Base-by-base conservation (phyloP, 2,888 invertebrate genomes). In the Anthrax anthrax region DNA sequence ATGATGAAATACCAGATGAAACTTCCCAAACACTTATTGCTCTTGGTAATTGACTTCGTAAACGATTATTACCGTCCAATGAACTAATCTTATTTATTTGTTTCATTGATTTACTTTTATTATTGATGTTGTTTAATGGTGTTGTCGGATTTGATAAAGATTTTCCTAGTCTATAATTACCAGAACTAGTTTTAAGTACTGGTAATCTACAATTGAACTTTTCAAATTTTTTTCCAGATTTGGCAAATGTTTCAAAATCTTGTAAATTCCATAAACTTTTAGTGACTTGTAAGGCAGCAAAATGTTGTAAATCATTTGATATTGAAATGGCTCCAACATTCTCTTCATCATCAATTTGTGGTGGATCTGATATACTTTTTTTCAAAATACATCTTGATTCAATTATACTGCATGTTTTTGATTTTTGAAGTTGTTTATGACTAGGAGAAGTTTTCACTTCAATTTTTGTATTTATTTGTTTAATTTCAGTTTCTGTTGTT, bases 341-440 rank as follows among this genome's bases (percentile, higher is more conserved):
- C 55, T 48, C 14, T 51, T 70, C 3, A 46, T 47, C 10, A 58
- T 27, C 42, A n/a, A n/a, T n/a, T 50, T 44, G 10, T 17, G 46
- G 42, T 4, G 75, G 74, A 56, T 70, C 69, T 12, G 71, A 54
- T 16, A 51, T 46, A 8, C 52, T 65, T 60, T 77, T 78, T 59
- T 80, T 77, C 43, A 78, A 63, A 54, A 80, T 76, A 60, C 80
- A 81, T 50, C 78, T 74, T 1, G 80, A 79, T 62, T 79, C 80
- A 45, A 80, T 80, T 49, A 79, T 79, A 58, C 78, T 78, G 61
- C 80, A 80, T 54, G 81, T 81, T 60, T 80, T 78, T 1, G 81
- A 78, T 61, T 81, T 81, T 56, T 79, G 75, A 54, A 81, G 63
- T 62, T 54, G 52, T 17, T 55, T 56, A 13, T 54, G 52, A 34